phyloP scores from a whole-genome alignment of 2,113 vertebrate species.

The Poeciliopsis turrubarensis region DNA sequence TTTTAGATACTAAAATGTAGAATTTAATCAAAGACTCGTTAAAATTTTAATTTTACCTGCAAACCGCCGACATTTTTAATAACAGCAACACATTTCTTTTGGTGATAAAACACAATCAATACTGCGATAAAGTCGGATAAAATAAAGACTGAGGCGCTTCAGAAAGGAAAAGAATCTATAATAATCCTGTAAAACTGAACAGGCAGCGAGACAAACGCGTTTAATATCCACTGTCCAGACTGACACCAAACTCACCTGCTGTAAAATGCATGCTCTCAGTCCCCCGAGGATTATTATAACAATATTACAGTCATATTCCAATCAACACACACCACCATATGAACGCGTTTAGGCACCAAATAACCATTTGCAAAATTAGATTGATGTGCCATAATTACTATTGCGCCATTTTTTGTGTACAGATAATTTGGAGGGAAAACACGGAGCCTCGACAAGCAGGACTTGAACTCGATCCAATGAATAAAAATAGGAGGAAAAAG shows the following conservation, averaged over 20 bases:
- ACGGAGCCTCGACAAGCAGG: constrained; percentile 49
- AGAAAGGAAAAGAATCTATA: constrained; percentile 21
- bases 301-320: constrained; percentile 29
- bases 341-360: constrained; percentile 27
- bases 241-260: neutral
- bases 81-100: neutral
- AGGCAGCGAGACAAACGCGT: constrained; percentile 1
- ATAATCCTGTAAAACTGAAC: constrained; percentile 26
- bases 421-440: constrained; percentile 17
- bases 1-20: neutral
- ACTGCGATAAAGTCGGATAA: constrained; percentile 13
- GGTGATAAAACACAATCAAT: constrained; percentile 28
- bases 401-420: constrained; percentile 25
- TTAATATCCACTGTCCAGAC: constrained; percentile 15
- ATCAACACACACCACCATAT: constrained; percentile 13
- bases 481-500: neutral
- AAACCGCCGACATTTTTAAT: neutral
- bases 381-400: constrained; percentile 24
- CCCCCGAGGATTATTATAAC: neutral
- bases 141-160: neutral
- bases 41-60: neutral
- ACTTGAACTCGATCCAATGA: constrained; percentile 56
- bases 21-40: neutral
- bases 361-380: constrained; percentile 33
- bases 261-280: neutral